These are phyloP conservation scores for Capromys pilorides DNA, from an alignment of 2,797 vertebrate species.

Conservation along the genomic window DNA sequence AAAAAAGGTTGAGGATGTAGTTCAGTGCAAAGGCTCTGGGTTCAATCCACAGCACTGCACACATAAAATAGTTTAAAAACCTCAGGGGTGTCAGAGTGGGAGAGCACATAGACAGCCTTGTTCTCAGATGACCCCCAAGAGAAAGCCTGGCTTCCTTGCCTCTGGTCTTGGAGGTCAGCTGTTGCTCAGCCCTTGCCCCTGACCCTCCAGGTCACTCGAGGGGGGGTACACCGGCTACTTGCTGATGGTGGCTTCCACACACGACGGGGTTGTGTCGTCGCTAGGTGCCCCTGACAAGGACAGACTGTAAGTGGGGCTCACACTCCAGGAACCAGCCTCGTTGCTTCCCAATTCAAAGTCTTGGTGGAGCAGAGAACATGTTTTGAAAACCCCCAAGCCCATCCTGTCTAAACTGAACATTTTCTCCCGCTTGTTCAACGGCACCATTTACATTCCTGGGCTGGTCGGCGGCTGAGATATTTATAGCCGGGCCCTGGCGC, in stretches of 20 bases:
- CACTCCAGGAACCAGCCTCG: background rate
- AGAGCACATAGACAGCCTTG: background rate
- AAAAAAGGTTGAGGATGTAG: background rate
- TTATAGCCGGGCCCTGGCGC: conserved; percentile 71
- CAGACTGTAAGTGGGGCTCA: background rate
- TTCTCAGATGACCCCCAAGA: background rate
- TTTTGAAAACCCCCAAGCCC: conserved; percentile 58
- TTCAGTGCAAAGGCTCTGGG: background rate
- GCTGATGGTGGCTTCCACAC: accelerated
- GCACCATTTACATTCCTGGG: conserved; percentile 66
- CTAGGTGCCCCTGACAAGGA: background rate
- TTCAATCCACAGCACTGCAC: background rate
- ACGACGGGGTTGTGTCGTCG: background rate
- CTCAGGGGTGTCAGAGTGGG: background rate
- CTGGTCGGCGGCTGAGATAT: conserved; percentile 56
- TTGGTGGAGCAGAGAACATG: conserved; percentile 30
- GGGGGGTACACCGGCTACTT: background rate
- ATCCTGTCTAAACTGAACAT: conserved; percentile 67
- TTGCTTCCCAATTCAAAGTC: background rate
- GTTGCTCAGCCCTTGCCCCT: background rate
- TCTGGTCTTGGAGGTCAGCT: background rate
- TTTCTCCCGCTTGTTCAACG: conserved; percentile 65
- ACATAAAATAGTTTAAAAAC: background rate
- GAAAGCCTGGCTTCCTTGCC: background rate
- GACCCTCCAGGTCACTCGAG: background rate